Evolutionary conservation across 1,140 invertebrate genomes (phyloP).

Genomic region (Wiebesia pumilae): DNA sequence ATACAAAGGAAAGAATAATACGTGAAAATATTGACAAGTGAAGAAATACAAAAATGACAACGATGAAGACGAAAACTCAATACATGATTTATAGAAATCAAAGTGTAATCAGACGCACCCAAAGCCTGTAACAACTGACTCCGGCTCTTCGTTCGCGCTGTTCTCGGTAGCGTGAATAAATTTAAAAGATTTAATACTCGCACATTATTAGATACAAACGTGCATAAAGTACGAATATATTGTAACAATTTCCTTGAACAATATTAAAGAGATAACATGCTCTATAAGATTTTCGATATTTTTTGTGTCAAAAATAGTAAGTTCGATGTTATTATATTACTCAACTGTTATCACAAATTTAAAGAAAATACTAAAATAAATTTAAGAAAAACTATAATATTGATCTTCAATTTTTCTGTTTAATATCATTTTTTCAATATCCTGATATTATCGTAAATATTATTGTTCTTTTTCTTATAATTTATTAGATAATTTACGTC

Average conservation of each 20-base stretch:
- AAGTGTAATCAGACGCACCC: slow-evolving; percentile 62
- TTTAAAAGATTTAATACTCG: slow-evolving; percentile 52
- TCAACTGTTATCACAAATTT: no score
- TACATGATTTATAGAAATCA: background rate
- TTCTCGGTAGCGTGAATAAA: slow-evolving; percentile 63
- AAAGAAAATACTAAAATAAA: no score
- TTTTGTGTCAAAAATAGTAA: no score
- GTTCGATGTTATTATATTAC: no score
- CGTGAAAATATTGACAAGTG: background rate
- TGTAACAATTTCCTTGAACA: background rate
- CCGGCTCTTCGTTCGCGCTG: slow-evolving; percentile 63
- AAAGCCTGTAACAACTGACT: slow-evolving; percentile 57
- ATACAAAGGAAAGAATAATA: background rate
- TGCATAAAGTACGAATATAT: background rate
- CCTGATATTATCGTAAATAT: no score
- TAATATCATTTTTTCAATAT: no score
- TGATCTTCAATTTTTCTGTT: no score
- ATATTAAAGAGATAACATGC: background rate
- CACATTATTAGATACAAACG: background rate
- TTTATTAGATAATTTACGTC: no score
- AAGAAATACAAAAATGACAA: slow-evolving; percentile 7
- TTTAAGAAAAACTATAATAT: no score
- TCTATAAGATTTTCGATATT: background rate
- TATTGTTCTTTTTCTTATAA: no score
- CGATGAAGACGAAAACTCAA: slow-evolving; percentile 13